These are phyloP conservation scores for Aphelenchoides fujianensis DNA, from an alignment of 1,140 invertebrate species.

Conservation along the genomic window DNA sequence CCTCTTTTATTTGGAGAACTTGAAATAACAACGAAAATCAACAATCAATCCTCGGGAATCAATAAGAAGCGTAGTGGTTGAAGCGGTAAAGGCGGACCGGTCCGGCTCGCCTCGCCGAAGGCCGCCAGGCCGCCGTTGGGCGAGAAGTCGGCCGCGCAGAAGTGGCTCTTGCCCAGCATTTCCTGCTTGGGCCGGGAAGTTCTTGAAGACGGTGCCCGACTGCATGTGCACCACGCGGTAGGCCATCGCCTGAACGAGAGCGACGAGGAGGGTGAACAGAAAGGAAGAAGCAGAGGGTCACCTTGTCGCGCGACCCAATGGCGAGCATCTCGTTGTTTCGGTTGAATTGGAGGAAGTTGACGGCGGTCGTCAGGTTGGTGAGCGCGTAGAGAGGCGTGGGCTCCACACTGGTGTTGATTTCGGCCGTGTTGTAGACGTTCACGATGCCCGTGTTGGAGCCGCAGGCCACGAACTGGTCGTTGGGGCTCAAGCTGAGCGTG, in stretches of 20 bases:
- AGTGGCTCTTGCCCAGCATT: conserved; percentile 30
- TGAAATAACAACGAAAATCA: too few relatives aligned
- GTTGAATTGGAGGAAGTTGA: conserved; percentile 39
- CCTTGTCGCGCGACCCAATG: conserved; percentile 42
- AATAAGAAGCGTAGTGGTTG: conserved; percentile 34
- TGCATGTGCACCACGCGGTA: conserved; percentile 30
- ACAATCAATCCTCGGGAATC: too few relatives aligned
- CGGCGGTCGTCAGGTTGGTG: conserved; percentile 42
- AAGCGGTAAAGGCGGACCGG: conserved; percentile 35
- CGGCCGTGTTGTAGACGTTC: conserved; percentile 40
- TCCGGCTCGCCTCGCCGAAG: conserved; percentile 29
- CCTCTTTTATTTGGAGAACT: too few relatives aligned
- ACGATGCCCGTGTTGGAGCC: conserved; percentile 50
- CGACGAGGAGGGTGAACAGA: too few relatives aligned
- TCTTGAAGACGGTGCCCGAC: conserved; percentile 43
- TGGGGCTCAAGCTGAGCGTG: conserved; percentile 28
- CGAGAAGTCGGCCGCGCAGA: conserved; percentile 30
- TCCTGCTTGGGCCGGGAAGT: conserved; percentile 47
- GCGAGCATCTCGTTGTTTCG: conserved; percentile 40
- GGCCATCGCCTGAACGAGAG: conserved; percentile 42
- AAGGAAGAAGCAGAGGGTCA: conserved; percentile 27
- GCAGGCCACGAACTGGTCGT: conserved; percentile 47
- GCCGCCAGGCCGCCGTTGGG: conserved; percentile 40
- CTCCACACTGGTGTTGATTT: background rate
- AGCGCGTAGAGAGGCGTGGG: conserved; percentile 35